These are phyloP conservation scores for Rhadinocentrus ornatus DNA, from an alignment of 2,797 vertebrate genomes.

Conservation along the genomic window DNA sequence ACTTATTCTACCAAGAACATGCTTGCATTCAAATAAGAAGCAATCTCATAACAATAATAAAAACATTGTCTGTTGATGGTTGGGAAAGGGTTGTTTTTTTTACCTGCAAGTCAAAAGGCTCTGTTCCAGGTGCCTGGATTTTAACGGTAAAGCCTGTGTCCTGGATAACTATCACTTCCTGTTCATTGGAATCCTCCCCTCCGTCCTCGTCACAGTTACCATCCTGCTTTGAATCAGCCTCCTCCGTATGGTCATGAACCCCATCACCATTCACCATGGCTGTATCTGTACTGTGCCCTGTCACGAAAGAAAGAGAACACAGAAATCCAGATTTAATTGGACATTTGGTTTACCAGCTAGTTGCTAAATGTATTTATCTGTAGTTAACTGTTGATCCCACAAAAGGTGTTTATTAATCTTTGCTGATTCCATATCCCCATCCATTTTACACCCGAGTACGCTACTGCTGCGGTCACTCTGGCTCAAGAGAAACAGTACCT, in stretches of 20 bases:
- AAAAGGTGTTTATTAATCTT: not conserved
- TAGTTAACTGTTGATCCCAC: no score
- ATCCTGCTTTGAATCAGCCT: slow-evolving; percentile 84
- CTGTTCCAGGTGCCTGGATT: slow-evolving; percentile 94
- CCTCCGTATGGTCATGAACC: slow-evolving; percentile 82
- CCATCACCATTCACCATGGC: slow-evolving; percentile 91
- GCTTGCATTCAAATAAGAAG: not conserved
- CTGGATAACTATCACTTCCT: slow-evolving; percentile 99
- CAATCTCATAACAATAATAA: not conserved
- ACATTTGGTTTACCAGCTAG: not conserved
- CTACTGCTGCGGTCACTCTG: not conserved
- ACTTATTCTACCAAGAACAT: not conserved
- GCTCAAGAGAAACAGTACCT: not conserved
- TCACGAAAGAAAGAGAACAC: not conserved
- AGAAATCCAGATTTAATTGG: not conserved
- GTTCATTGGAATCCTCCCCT: slow-evolving; percentile 90
- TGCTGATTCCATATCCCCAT: not conserved
- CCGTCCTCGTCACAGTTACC: slow-evolving; percentile 84
- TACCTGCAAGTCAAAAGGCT: slow-evolving; percentile 97
- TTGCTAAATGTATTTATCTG: not conserved
- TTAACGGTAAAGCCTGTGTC: slow-evolving; percentile 98
- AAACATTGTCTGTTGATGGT: slow-evolving; percentile 2
- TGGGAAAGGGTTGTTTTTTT: slow-evolving; percentile 6
- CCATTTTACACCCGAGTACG: not conserved
- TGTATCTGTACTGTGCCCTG: slow-evolving; percentile 86